These are phyloP conservation scores for Thermophis baileyi DNA, from an alignment of 2,113 vertebrate species.

Conservation along the genomic window DNA sequence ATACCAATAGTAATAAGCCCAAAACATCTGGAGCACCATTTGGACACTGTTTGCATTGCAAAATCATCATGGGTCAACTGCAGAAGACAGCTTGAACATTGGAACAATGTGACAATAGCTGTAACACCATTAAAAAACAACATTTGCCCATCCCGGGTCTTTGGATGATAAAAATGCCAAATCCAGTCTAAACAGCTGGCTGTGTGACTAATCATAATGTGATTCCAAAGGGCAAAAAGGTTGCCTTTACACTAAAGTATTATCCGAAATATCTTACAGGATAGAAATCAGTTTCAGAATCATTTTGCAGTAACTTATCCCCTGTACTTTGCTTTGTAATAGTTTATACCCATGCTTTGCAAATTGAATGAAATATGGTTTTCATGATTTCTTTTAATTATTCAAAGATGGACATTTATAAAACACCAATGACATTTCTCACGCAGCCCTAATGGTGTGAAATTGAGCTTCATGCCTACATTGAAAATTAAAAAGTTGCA, in stretches of 20 bases:
- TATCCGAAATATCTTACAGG: not conserved
- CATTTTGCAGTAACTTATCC: not conserved
- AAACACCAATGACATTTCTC: not conserved
- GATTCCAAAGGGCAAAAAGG: not conserved
- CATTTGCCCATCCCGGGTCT: not conserved
- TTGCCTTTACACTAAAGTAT: not conserved
- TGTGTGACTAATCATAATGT: not conserved
- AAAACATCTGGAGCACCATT: too few relatives aligned
- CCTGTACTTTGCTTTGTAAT: not conserved
- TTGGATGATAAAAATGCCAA: not conserved
- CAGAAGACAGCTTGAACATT: too few relatives aligned
- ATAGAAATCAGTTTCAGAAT: not conserved
- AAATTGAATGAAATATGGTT: not conserved
- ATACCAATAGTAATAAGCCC: too few relatives aligned
- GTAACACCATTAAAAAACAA: too few relatives aligned
- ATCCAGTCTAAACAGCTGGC: not conserved
- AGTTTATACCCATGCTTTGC: not conserved
- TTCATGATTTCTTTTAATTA: not conserved
- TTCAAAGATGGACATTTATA: not conserved
- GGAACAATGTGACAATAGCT: too few relatives aligned
- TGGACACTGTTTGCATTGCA: too few relatives aligned
- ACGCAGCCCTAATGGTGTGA: not conserved
- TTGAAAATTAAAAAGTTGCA: not conserved
- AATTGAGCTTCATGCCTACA: not conserved
- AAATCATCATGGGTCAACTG: too few relatives aligned